Base-by-base conservation (phyloP, 2,113 vertebrate species). In the Apaloderma vittatum region DNA sequence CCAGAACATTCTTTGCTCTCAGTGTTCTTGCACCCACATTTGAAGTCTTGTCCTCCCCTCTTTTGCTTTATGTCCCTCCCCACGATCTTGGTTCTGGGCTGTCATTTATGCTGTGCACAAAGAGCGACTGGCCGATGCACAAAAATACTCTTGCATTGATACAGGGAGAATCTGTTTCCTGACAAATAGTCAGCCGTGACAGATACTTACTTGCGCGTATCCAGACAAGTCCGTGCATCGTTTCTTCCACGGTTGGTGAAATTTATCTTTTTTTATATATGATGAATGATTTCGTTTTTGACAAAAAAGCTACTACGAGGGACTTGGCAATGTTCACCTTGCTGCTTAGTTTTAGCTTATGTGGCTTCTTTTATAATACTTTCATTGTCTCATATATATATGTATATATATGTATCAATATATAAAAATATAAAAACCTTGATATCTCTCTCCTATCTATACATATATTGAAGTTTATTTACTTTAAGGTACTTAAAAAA, bases 91-190 rank as follows among this genome's bases (percentile, higher is more conserved):
- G 22, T 73, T 76, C 36, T 7, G 21, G 12, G 1, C 9, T 62
- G 19, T 15, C 15, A 0, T 2, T 3, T 13, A 3, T 2, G 18
- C 16, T 48, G 40, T 40, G 55, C 36, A 2, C 34, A 54, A 22
- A 59, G 43, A 32, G 63, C 30, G 22, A 32, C 52, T 30, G 58
- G 18, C 45, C 5, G 3, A 1, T 4, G 12, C 29, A 29, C 11
- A 40, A 12, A 59, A 57, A 66, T 17, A 6, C 27, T 46, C 51
- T 55, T 67, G 27, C 18, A 48, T 54, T 12, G 3, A 22, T 26
- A 9, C 34, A 58, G 58, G 30, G 30, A 73, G 12, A 32, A 57
- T 27, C 48, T 61, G 9, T 61, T 59, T 46, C 48, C 82, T 84
- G 30, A n/a, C n/a, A 27, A 76, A 45, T 2, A 34, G 9, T 40